These are phyloP conservation scores for Oxytorus armatus DNA, from an alignment of 2,888 invertebrate species.

Conservation along the genomic window DNA sequence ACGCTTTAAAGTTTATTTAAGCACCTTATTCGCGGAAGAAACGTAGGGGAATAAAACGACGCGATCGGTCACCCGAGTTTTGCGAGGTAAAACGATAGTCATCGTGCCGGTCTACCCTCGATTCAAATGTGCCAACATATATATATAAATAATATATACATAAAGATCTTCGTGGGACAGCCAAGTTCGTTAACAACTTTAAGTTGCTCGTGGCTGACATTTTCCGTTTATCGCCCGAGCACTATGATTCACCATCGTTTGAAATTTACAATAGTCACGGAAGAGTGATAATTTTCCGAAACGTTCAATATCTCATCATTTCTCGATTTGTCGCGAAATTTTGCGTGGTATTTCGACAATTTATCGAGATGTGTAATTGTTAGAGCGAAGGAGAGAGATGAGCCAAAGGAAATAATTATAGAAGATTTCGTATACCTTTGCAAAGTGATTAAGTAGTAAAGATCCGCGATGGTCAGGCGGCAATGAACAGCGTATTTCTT, in stretches of 20 bases:
- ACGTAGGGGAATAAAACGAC: constrained; percentile 34
- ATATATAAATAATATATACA: constrained; percentile 23
- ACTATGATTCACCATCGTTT: constrained; percentile 19
- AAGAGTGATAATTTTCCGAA: not conserved
- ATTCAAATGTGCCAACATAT: too few relatives aligned
- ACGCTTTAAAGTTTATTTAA: constrained; percentile 41
- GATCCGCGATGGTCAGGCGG: not conserved
- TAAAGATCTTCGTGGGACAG: constrained; percentile 54
- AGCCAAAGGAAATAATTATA: not conserved
- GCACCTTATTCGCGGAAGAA: constrained; percentile 42
- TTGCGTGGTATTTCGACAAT: not conserved
- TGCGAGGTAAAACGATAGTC: constrained; percentile 56
- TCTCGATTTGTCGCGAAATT: not conserved
- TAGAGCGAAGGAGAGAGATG: not conserved
- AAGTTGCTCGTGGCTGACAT: constrained; percentile 27
- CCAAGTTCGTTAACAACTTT: constrained; percentile 60
- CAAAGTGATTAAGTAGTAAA: constrained; percentile 28
- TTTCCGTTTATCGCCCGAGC: constrained; percentile 31
- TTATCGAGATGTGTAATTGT: not conserved
- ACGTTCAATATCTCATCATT: not conserved
- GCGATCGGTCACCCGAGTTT: constrained; percentile 45
- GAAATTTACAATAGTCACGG: constrained; percentile 24
- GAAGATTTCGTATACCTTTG: not conserved
- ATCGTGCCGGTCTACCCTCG: constrained; percentile 23
- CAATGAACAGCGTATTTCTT: not conserved